Evolutionary conservation across 2,888 invertebrate species (phyloP).

Genomic region (Napeogenes inachia): DNA sequence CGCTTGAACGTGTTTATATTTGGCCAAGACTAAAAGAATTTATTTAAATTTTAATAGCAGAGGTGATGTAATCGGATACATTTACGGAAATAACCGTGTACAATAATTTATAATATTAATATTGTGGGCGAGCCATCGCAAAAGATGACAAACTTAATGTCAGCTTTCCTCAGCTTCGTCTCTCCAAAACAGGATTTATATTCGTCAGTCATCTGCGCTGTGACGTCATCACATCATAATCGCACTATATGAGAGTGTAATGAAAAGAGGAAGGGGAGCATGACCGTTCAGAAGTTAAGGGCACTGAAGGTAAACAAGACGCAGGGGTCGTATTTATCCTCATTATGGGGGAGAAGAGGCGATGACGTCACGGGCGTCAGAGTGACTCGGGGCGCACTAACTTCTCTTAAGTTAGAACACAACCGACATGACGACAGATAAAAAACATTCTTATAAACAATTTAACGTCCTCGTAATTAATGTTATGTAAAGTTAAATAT

Average conservation of each 20-base stretch:
- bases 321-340: slow-evolving; percentile 44
- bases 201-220: slow-evolving; percentile 56
- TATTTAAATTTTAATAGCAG: neutral
- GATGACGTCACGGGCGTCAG: slow-evolving; percentile 65
- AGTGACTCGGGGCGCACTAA: slow-evolving; percentile 57
- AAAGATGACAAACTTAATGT: slow-evolving; percentile 54
- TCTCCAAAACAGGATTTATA: slow-evolving; percentile 47
- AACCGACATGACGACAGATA: slow-evolving; percentile 52
- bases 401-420: slow-evolving; percentile 51
- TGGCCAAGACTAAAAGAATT: too few relatives aligned
- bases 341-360: slow-evolving; percentile 33
- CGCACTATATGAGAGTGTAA: slow-evolving; percentile 24
- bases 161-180: slow-evolving; percentile 63
- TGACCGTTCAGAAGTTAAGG: slow-evolving; percentile 29
- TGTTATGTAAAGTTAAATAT: slow-evolving; percentile 6
- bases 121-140: slow-evolving; percentile 70
- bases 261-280: slow-evolving; percentile 13
- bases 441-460: neutral
- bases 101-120: neutral
- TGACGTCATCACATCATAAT: slow-evolving; percentile 41
- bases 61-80: slow-evolving; percentile 9
- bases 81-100: neutral
- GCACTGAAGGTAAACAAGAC: slow-evolving; percentile 42
- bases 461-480: neutral
- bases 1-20: too few relatives aligned